phyloP scores from a whole-genome alignment of 2,888 invertebrate genomes.

The Aporophyla lueneburgensis region DNA sequence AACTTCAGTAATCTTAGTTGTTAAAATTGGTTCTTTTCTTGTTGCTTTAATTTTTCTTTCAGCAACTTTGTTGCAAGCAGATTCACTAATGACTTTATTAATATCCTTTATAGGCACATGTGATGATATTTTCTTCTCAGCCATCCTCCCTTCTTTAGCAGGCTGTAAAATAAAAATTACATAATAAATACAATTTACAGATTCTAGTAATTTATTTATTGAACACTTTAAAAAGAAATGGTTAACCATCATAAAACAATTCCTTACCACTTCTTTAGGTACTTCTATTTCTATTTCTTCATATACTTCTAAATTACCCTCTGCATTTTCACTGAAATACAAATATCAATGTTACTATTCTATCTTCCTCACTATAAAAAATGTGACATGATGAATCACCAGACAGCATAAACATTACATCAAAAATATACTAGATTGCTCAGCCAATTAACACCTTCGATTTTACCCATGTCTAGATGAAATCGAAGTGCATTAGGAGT shows the following conservation, averaged over 20 bases:
- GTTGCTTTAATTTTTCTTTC: slow-evolving; percentile 73
- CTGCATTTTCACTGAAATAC: slow-evolving; percentile 84
- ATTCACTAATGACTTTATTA: slow-evolving; percentile 78
- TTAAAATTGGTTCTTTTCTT: slow-evolving; percentile 71
- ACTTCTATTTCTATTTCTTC: slow-evolving; percentile 89
- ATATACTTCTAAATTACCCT: slow-evolving; percentile 89
- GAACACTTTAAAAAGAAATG: neutral
- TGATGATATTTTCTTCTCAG: slow-evolving; percentile 74
- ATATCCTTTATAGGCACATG: slow-evolving; percentile 82
- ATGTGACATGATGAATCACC: slow-evolving; percentile 4
- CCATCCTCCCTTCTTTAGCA: slow-evolving; percentile 74
- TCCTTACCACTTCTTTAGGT: slow-evolving; percentile 84
- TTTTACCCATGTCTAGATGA: slow-evolving; percentile 8
- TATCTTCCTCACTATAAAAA: neutral
- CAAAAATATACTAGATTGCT: slow-evolving; percentile 11
- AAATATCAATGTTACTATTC: slow-evolving; percentile 26
- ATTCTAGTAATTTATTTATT: neutral
- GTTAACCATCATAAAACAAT: neutral
- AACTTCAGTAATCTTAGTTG: slow-evolving; percentile 61
- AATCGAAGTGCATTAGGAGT: slow-evolving; percentile 25
- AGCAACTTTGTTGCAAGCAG: slow-evolving; percentile 73
- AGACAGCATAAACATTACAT: slow-evolving; percentile 3
- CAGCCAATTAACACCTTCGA: slow-evolving; percentile 26
- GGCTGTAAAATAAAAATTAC: slow-evolving; percentile 78
- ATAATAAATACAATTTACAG: slow-evolving; percentile 3